These are phyloP conservation scores for Paralichthys olivaceus DNA, from an alignment of 2,113 vertebrate genomes.

Conservation along the genomic window DNA sequence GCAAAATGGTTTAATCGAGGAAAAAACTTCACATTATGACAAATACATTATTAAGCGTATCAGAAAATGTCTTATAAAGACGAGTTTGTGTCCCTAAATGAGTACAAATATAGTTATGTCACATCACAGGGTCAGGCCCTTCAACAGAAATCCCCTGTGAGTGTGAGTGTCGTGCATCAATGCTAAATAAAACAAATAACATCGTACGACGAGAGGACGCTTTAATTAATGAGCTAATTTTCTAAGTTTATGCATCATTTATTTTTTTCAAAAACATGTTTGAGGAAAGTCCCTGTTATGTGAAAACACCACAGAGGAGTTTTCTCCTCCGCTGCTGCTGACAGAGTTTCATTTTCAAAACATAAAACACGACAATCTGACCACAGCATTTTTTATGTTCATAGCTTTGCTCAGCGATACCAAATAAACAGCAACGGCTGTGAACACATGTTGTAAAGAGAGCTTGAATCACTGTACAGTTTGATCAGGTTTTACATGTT, in stretches of 20 bases:
- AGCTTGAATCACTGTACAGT: too few relatives aligned
- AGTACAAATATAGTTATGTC: not conserved
- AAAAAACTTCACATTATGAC: not conserved
- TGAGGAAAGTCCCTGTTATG: constrained; percentile 54
- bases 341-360: constrained; percentile 5
- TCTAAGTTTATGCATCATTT: constrained; percentile 30
- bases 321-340: constrained; percentile 24
- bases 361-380: not conserved
- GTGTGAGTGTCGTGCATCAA: constrained; percentile 17
- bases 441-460: too few relatives aligned
- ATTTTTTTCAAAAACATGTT: constrained; percentile 34
- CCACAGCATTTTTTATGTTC: not conserved
- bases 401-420: too few relatives aligned
- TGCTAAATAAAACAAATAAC: constrained; percentile 33
- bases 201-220: constrained; percentile 2
- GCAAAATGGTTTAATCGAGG: not conserved
- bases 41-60: not conserved
- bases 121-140: constrained; percentile 25
- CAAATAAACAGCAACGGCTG: too few relatives aligned
- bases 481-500: too few relatives aligned
- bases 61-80: not conserved
- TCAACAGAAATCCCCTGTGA: constrained; percentile 49
- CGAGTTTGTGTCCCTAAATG: not conserved
- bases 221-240: not conserved
- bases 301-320: constrained; percentile 16